Percentiles rank a stretch among this genome's conserved stretches.
These are phyloP conservation scores for Lasius fuliginosus DNA, from an alignment of 2,888 invertebrate genomes.

Conservation along the genomic window DNA sequence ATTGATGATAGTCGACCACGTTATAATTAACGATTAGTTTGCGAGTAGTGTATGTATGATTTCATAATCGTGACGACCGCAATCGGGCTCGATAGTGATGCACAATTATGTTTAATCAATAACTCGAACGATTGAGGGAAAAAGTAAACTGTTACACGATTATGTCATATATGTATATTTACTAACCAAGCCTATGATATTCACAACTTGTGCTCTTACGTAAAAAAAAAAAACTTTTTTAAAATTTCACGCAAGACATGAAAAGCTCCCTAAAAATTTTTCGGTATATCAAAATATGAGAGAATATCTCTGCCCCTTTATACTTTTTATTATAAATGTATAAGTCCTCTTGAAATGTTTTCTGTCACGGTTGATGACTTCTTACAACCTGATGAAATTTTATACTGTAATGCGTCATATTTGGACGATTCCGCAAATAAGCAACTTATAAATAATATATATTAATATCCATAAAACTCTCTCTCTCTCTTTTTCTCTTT, in stretches of 20 bases:
- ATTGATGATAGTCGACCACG: neutral
- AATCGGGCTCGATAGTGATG: neutral
- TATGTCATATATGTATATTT: neutral
- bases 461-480: neutral
- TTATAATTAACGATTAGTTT: neutral
- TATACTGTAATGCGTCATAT: neutral
- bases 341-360: neutral
- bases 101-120: constrained; percentile 14
- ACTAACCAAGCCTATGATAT: neutral
- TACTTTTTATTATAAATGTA: neutral
- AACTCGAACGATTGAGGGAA: neutral
- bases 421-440: neutral
- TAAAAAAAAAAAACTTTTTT: neutral
- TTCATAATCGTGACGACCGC: neutral
- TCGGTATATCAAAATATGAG: neutral
- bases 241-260: neutral
- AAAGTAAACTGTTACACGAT: neutral
- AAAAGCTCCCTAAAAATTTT: neutral
- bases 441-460: neutral
- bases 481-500: neutral
- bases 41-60: neutral
- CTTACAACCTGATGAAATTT: constrained; percentile 35
- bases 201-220: neutral
- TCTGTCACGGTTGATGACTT: constrained; percentile 31
- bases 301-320: neutral